These are phyloP conservation scores for Drosophila albomicans DNA, from an alignment of 1,140 invertebrate species.

Conservation along the genomic window DNA sequence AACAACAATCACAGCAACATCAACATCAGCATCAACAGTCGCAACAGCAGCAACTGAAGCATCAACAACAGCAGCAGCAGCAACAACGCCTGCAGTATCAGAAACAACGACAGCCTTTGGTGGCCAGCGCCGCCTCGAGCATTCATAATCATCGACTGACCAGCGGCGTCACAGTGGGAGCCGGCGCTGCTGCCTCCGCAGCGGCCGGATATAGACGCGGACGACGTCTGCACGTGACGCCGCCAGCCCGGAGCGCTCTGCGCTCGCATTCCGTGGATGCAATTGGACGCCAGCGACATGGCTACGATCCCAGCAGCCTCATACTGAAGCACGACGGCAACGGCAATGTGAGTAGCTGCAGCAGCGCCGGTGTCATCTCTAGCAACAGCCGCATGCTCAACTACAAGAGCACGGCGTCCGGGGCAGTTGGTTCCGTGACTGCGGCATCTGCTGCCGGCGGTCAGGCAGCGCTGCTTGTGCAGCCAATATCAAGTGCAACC, in stretches of 20 bases:
- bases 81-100: conserved; percentile 72
- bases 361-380: conserved; percentile 17
- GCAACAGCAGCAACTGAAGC: conserved; percentile 24
- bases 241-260: conserved; percentile 49
- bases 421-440: conserved; percentile 11
- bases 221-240: conserved; percentile 56
- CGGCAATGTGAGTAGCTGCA: conserved; percentile 63
- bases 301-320: conserved; percentile 75
- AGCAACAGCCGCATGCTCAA: conserved; percentile 72
- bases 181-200: conserved; percentile 40
- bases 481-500: conserved; percentile 80
- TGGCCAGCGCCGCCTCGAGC: conserved; percentile 70
- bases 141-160: conserved; percentile 76
- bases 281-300: conserved; percentile 72
- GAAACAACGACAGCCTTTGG: conserved; percentile 66
- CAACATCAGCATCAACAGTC: conserved; percentile 20
- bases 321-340: conserved; percentile 79
- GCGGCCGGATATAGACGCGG: conserved; percentile 63
- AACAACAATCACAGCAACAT: conserved; percentile 6
- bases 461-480: conserved; percentile 74
- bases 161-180: conserved; percentile 29
- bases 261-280: conserved; percentile 81
- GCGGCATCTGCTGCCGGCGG: conserved; percentile 52
- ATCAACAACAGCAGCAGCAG: conserved; percentile 37
- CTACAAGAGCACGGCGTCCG: conserved; percentile 59